Evolutionary conservation across 2,888 invertebrate genomes (phyloP).

Genomic region (Gari tellinella): DNA sequence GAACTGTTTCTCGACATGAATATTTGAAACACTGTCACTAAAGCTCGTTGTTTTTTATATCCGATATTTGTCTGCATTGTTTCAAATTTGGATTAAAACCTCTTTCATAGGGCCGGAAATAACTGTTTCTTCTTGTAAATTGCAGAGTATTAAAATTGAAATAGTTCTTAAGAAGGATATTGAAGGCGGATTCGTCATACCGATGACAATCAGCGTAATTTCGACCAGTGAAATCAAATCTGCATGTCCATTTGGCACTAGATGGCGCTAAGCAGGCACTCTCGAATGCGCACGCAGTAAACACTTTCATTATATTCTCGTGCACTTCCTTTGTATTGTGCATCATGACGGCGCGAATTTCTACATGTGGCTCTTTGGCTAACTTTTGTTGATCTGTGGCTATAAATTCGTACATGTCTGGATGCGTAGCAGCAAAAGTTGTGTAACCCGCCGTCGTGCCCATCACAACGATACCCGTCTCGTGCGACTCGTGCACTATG

Average conservation of each 20-base stretch:
- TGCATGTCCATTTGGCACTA: slow-evolving; percentile 67
- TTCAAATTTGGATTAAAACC: slow-evolving; percentile 58
- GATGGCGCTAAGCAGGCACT: slow-evolving; percentile 81
- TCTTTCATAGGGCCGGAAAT: slow-evolving; percentile 59
- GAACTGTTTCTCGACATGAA: too few relatives aligned
- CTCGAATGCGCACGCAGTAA: slow-evolving; percentile 81
- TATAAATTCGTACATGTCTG: slow-evolving; percentile 80
- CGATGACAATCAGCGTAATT: slow-evolving; percentile 80
- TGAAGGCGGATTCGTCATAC: slow-evolving; percentile 83
- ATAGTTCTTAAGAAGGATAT: slow-evolving; percentile 82
- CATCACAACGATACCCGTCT: slow-evolving; percentile 72
- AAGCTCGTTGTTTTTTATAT: slow-evolving; percentile 37
- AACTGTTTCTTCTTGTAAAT: slow-evolving; percentile 61
- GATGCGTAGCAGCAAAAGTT: slow-evolving; percentile 75
- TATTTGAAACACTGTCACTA: too few relatives aligned
- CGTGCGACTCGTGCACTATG: slow-evolving; percentile 71
- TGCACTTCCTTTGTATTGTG: slow-evolving; percentile 78
- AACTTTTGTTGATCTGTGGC: slow-evolving; percentile 75
- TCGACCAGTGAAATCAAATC: slow-evolving; percentile 64
- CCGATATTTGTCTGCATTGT: slow-evolving; percentile 30
- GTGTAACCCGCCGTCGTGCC: slow-evolving; percentile 68
- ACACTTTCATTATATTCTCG: slow-evolving; percentile 79
- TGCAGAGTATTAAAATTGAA: slow-evolving; percentile 75
- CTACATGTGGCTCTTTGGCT: slow-evolving; percentile 71
- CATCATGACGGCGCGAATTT: slow-evolving; percentile 74